Base-by-base conservation (phyloP, 2,797 vertebrate genomes). In the Odontamblyopus lacepedii region DNA sequence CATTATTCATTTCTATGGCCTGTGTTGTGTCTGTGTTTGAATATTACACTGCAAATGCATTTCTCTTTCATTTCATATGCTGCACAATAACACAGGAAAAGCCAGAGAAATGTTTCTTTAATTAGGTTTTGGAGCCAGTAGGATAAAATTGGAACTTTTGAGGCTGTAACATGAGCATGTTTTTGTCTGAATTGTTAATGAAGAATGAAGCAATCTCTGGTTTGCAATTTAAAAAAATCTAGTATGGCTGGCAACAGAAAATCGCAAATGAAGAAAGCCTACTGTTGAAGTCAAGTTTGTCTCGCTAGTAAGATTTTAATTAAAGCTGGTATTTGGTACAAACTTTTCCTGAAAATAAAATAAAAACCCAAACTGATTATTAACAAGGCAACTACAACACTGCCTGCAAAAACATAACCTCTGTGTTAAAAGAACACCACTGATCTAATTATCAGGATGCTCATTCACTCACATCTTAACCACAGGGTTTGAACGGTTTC, bases 31-130 rank as follows among this genome's bases (percentile, higher is more conserved):
- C 48, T 60, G 57, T 67, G 19, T 67, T 67, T 53, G 50, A 67
- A 66, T 66, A 66, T 19, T 66, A 66, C 44, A 51, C 44, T 29
- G 26, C 64, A 66, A 66, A 67, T 55, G 65, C 65, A 67, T 67
- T 67, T 53, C 27, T 51, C 41, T 53, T 67, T 32, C 50, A 67
- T 67, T 67, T 53, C 29, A 53, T 67, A 32, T 67, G 65, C 65
- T 30, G 65, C 64, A 66, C 63, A 51, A 66, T 51, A 55, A 67
- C 16, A 30, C 44, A 32, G 8, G 12, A 32, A 67, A 67, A 53
- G 50, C 65, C 50, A 18, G 4, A n/a, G 65, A 29, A 67, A 55
- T 55, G 48, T 30, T 67, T 67, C 65, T 67, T 67, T 67, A 67
- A 67, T 67, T 67, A 55, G 65, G 29, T 67, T 67, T 67, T 0